Evolutionary conservation across 2,113 vertebrate genomes (phyloP), one percentile per base, ranked within the genome.

Genomic region (Telmatochromis sp.): DNA sequence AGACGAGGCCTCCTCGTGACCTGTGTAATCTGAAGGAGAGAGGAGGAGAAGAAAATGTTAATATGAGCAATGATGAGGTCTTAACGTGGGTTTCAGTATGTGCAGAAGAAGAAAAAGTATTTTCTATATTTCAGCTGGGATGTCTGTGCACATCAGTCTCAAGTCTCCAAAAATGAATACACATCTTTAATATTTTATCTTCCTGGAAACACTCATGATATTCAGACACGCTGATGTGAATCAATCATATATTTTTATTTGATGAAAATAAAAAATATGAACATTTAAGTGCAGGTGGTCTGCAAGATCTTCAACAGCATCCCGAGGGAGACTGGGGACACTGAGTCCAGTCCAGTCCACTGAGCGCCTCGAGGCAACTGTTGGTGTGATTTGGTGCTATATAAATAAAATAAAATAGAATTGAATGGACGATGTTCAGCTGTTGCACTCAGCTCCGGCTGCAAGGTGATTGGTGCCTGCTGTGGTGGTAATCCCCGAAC

Each of bases 1-100:
- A 91, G 95, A 96, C 9, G 82, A 80, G 58, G 94, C 84, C 95
- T 95, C 95, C 88, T 96, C 96, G 51, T 93, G 94, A 73, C 68
- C 37, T 26, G 68, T 45, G 68, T 26, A 26, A 71, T 71, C 65
- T 42, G 31, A 42, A 73, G 68, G 37, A 45, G n/a, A 71, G 35
- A 42, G n/a, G 35, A 68, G 17, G 7, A 37, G 35, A 1, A 35
- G 35, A 45, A 73, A 42, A 60, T 60, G 37, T 53, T 83, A 40
- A 4, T 7, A 0, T 28, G n/a, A 42, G 65, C 13, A 19, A 50
- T 26, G 14, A 78, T 78, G 15, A 50, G 6, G 6, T 28, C 23
- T 47, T 75, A 47, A 75, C 6, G 1, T 1, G 14, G 9, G 5
- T 73, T 9, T 73, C 35, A 73, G 5, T 42, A 45, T 9, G 12